A percentile compares a stretch with the other conserved stretches of the same genome.
Evolutionary conservation across 2,888 invertebrate species (phyloP).

Genomic region (Chloroclystis v-ata): DNA sequence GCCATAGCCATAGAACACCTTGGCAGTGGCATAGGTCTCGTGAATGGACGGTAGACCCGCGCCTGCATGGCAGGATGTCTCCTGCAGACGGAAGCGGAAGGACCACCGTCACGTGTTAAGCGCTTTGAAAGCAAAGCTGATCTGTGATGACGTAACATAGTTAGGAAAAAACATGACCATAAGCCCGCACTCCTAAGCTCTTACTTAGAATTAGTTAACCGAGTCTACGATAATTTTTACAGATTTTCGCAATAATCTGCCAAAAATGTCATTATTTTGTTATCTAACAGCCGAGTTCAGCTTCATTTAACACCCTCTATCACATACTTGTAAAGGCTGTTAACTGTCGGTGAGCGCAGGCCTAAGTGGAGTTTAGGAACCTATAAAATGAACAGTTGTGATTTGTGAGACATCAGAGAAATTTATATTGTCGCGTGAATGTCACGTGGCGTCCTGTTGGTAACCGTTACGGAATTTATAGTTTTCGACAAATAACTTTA

Average conservation of each 20-base stretch:
- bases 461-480: neutral
- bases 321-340: too few relatives aligned
- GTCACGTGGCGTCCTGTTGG: neutral
- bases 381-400: neutral
- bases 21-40: conserved; percentile 30
- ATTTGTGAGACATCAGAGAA: conserved; percentile 34
- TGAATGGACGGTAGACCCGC: conserved; percentile 4
- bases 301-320: too few relatives aligned
- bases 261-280: neutral
- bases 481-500: neutral
- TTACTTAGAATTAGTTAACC: neutral
- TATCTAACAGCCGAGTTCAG: too few relatives aligned
- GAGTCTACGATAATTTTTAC: neutral
- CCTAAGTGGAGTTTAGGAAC: neutral
- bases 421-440: neutral
- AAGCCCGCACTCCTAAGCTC: neutral
- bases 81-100: conserved; percentile 14
- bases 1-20: neutral
- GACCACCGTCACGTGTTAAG: conserved; percentile 49
- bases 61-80: neutral
- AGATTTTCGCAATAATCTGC: neutral
- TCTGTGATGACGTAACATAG: conserved; percentile 74
- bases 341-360: too few relatives aligned
- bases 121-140: conserved; percentile 69
- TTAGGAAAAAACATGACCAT: conserved; percentile 62